Conservation (phyloP, 2,797 vertebrate species). For the Chiroxiphia lanceolata region DNA sequence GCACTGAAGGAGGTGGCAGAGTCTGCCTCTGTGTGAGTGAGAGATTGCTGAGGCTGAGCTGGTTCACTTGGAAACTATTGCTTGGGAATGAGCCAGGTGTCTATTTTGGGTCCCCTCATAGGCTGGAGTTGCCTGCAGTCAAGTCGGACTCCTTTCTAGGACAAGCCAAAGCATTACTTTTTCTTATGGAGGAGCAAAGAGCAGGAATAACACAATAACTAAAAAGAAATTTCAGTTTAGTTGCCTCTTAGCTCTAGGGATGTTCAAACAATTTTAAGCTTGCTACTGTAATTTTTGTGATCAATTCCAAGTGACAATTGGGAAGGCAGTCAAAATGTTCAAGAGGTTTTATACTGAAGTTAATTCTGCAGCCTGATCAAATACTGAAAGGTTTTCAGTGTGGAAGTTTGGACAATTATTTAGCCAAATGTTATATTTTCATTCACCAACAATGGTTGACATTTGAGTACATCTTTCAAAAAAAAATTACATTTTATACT, state of each 20-base stretch:
- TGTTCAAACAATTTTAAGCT: not conserved
- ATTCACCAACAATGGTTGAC: not conserved
- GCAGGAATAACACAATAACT: not conserved
- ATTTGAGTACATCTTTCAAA: not conserved
- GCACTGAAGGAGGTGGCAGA: not conserved
- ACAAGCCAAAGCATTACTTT: not conserved
- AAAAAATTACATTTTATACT: not conserved
- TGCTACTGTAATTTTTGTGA: not conserved
- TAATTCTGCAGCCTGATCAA: not conserved
- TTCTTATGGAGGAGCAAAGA: not conserved
- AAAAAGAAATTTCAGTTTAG: not conserved
- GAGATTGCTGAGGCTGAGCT: not conserved
- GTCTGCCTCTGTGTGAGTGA: not conserved
- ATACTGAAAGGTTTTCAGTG: not conserved
- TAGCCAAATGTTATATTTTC: not conserved
- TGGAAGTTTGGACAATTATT: not conserved
- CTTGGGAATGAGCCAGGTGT: conserved; percentile 15
- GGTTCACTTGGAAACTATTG: conserved; percentile 52
- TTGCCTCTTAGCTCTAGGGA: not conserved
- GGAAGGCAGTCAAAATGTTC: not conserved
- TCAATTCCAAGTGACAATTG: not conserved
- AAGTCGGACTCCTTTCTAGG: not conserved
- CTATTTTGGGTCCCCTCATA: conserved; percentile 29
- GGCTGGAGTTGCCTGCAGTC: not conserved
- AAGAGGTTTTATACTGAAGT: not conserved